Evolutionary conservation across 1,140 invertebrate genomes (phyloP), one percentile per base, ranked within the genome.

Genomic region (Pseudomyrmex pallidus): DNA sequence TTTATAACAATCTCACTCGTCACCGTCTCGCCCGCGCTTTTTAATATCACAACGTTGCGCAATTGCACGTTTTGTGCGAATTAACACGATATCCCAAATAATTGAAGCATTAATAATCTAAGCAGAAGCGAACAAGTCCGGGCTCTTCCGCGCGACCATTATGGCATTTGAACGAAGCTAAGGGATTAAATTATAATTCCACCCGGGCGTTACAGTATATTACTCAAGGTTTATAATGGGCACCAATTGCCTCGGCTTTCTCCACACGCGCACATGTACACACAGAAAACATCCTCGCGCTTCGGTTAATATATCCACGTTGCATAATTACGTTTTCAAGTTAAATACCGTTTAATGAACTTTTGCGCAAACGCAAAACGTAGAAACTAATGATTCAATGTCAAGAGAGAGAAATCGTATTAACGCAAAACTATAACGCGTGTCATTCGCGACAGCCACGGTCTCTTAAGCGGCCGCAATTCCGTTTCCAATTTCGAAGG

Each of bases 161-260:
- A 13, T 48, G 22, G n/a, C 25, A 25, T 46, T 78, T 44, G 20
- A 48, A 46, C 54, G 64, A 54, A 17, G 54, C 54, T 72, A 35
- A 70, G 20, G 64, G 76, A 78, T 78, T 22, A 70, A 59, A 78
- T 78, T 78, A 35, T 35, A 67, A 46, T 77, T 77, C 74, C 63
- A 44, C 13, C 20, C 48, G 9, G n/a, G 20, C 22, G 52, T 77
- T 56, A 67, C 10, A 13, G 35, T 35, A 12, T 56, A 77, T 46
- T 54, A 68, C 44, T 67, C 22, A 67, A 68, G 63, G 17, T 15
- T 67, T 46, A 15, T 67, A 68, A 68, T 46, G 5, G 5, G 0
- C 66, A 22, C 17, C 35, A 22, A 54, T 68, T 48, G 9, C 46
- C 10, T 62, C 22, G 50, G 48, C 44, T 12, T 66, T 64, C n/a